Evolutionary conservation across 2,888 invertebrate genomes (phyloP), one percentile per base, ranked within the genome.

Genomic region (Drosophila greeni): DNA sequence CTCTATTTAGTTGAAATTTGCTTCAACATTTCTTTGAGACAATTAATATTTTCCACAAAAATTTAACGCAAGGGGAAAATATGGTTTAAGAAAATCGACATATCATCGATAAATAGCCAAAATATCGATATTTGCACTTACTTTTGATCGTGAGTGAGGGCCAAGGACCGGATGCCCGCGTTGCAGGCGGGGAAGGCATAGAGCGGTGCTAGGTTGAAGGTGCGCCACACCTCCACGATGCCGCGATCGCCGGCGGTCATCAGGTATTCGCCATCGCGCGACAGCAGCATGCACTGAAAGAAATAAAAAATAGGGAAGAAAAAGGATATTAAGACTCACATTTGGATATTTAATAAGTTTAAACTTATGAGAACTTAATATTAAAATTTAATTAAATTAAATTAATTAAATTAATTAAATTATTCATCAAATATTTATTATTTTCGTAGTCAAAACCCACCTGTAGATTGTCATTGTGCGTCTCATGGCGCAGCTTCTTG

Each of bases 161-260:
- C 98, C 74, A 99, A 92, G 56, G 97, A 97, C 81, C 95, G 92
- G 76, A 99, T 96, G 87, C 96, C 94, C 90, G 97, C 96, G 90
- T 98, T 98, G 90, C 97, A 97, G 66, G 97, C 95, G 85, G 98
- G 99, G 91, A 97, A 99, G 76, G 98, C 97, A 90, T 99, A 99
- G 14, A 99, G 93, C 80, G 98, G 93, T 79, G 97, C 96, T 82
- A 99, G 92, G 86, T 98, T 98, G 91, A 97, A 97, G 58, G 98
- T 97, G 87, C 99, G 92, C 97, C 98, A 98, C 72, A 99, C 97
- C 91, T 98, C 97, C 77, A 99, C 98, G 79, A 98, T 95, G 72
- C 99, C 99, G 86, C 95, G 95, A 88, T 97, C 97, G 16, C 98
- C 98, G 72, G 97, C 99, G 79, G 98, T 95, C 93, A 98, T 97